A percentile compares a stretch with the other conserved stretches of the same genome.
phyloP scores from a whole-genome alignment of 2,113 vertebrate species.

The Cyanoliseus patagonus region DNA sequence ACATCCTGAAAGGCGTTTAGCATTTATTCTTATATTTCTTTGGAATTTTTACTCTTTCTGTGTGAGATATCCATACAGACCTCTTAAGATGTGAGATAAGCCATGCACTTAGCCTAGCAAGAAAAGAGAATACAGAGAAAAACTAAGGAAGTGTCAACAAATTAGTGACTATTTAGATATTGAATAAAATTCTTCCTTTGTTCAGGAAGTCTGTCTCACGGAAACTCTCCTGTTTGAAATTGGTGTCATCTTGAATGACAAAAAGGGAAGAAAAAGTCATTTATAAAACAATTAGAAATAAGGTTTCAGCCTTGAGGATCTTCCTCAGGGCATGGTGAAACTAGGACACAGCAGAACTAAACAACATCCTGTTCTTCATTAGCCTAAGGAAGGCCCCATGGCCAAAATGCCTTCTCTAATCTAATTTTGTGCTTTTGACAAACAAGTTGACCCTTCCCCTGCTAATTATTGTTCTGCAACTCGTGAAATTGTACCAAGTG shows the following conservation, averaged over 20 bases:
- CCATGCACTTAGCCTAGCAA: neutral
- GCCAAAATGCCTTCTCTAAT: conserved; percentile 59
- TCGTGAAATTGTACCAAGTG: neutral
- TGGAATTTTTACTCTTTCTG: neutral
- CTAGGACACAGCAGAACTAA: conserved; percentile 62
- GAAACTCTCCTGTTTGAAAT: neutral
- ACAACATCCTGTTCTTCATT: conserved; percentile 69
- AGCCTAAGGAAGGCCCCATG: conserved; percentile 67
- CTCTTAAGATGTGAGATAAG: neutral
- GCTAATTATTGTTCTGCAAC: conserved; percentile 34
- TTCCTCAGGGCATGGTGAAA: conserved; percentile 69
- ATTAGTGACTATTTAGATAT: neutral
- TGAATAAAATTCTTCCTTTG: neutral
- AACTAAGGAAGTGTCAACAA: neutral
- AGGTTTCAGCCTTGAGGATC: conserved; percentile 63
- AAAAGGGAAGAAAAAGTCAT: conserved; percentile 65
- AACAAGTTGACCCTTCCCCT: conserved; percentile 56
- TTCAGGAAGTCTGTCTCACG: conserved; percentile 12
- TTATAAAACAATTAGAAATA: conserved; percentile 69
- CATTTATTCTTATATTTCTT: neutral
- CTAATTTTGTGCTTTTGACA: conserved; percentile 59
- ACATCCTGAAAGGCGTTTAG: neutral
- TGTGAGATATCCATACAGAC: neutral
- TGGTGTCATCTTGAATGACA: conserved; percentile 43
- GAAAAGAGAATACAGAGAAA: neutral